phyloP scores from a whole-genome alignment of 2,888 invertebrate species.

The Iphiclides podalirius region DNA sequence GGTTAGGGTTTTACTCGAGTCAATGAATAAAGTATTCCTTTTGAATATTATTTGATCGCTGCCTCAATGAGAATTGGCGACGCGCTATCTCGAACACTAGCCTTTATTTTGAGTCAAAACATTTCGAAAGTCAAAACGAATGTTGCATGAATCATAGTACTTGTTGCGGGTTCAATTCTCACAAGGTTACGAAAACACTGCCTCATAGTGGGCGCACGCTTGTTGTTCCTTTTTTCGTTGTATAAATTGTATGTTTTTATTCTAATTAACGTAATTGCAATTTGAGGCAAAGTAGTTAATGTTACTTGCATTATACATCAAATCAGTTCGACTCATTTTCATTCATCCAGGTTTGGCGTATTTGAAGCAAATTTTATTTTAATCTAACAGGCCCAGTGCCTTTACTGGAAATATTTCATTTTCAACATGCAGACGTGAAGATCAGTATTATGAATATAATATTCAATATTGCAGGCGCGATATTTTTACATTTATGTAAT shows the following conservation, averaged over 20 bases:
- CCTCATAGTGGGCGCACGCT: conserved; percentile 27
- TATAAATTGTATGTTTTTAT: conserved; percentile 23
- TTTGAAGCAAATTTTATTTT: neutral
- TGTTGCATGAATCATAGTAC: conserved; percentile 27
- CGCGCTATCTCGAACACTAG: no score
- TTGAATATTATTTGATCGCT: no score
- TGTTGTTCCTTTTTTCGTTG: no score
- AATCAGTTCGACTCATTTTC: no score
- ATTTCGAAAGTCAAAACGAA: conserved; percentile 11
- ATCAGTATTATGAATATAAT: neutral
- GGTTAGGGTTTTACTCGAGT: no score
- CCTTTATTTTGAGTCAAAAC: no score
- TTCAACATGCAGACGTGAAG: neutral
- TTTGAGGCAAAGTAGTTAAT: neutral
- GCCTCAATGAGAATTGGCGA: no score
- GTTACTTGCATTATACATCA: no score
- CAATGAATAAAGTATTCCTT: no score
- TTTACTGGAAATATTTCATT: neutral
- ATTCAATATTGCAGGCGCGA: neutral
- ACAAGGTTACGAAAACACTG: conserved; percentile 35
- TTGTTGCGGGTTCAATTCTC: conserved; percentile 33
- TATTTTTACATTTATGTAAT: neutral
- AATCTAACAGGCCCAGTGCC: neutral
- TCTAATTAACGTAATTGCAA: conserved; percentile 20
- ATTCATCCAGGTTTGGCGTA: no score